A percentile compares a stretch with the other conserved stretches of the same genome.
Evolutionary conservation across 2,797 vertebrate species (phyloP).

Genomic region (Tapirus indicus): DNA sequence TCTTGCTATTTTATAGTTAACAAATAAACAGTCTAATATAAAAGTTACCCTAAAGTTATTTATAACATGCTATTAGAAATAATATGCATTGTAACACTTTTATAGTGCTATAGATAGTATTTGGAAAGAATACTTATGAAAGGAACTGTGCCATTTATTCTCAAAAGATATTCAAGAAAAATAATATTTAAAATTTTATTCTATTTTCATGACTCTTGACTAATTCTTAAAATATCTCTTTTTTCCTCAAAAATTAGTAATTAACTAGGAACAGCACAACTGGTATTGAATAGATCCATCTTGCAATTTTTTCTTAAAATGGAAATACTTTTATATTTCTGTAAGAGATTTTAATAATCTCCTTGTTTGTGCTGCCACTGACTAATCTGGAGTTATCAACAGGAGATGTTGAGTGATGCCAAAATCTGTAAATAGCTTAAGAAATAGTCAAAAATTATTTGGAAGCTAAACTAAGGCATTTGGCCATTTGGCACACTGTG

Average conservation of each 20-base stretch:
- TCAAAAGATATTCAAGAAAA: constrained; percentile 48
- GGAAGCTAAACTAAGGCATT: constrained; percentile 36
- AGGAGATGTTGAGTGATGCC: constrained; percentile 21
- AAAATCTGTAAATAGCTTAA: constrained; percentile 43
- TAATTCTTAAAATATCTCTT: background rate
- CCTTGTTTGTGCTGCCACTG: constrained; percentile 52
- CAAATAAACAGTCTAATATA: background rate
- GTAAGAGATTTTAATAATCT: constrained; percentile 58
- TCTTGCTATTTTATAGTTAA: background rate
- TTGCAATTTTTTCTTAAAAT: constrained; percentile 61
- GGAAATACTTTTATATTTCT: constrained; percentile 53
- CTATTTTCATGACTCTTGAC: background rate
- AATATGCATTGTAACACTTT: background rate
- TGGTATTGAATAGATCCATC: background rate
- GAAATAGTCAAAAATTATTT: constrained; percentile 56
- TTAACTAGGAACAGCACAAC: background rate
- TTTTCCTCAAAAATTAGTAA: constrained; percentile 29
- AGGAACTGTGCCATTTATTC: background rate
- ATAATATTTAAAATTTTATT: constrained; percentile 1
- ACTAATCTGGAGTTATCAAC: constrained; percentile 64
- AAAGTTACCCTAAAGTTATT: background rate
- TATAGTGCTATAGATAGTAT: background rate
- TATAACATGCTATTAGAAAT: background rate
- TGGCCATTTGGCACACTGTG: background rate
- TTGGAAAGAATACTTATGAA: background rate